Evolutionary conservation across 2,113 vertebrate species (phyloP).

Genomic region (Athene cunicularia): DNA sequence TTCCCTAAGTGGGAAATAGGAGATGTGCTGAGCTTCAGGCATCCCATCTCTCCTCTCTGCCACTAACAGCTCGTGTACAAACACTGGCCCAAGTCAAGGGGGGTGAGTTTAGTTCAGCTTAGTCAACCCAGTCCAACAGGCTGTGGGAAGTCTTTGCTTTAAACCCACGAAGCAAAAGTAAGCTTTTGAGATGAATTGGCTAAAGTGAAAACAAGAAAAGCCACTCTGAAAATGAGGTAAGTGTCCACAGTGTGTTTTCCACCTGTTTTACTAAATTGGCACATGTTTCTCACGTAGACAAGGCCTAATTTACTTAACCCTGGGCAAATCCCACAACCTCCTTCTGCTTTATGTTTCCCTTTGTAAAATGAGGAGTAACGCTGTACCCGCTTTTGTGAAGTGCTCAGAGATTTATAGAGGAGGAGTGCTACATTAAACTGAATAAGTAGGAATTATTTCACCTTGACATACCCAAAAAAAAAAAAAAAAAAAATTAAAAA

Average conservation of each 20-base stretch:
- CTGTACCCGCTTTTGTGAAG: neutral
- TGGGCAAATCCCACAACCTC: neutral
- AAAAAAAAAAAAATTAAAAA: no score
- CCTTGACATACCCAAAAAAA: neutral
- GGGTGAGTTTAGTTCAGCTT: neutral
- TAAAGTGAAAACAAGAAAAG: neutral
- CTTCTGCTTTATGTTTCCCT: neutral
- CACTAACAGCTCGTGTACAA: neutral
- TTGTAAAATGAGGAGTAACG: neutral
- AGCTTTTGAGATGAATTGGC: rapidly evolving
- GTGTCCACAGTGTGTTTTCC: neutral
- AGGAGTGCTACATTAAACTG: neutral
- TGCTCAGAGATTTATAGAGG: conserved; percentile 18
- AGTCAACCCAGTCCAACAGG: neutral
- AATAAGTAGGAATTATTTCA: neutral
- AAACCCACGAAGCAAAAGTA: neutral
- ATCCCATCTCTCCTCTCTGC: neutral
- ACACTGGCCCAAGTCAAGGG: neutral
- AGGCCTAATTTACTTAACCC: neutral
- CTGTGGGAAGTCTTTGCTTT: neutral
- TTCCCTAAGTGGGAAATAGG: neutral
- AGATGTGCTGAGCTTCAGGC: neutral
- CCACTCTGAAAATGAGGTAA: neutral
- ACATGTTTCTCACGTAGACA: neutral
- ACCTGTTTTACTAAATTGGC: conserved; percentile 32